Evolutionary conservation across 2,797 vertebrate species (phyloP).

Genomic region (Eremophila alpestris): DNA sequence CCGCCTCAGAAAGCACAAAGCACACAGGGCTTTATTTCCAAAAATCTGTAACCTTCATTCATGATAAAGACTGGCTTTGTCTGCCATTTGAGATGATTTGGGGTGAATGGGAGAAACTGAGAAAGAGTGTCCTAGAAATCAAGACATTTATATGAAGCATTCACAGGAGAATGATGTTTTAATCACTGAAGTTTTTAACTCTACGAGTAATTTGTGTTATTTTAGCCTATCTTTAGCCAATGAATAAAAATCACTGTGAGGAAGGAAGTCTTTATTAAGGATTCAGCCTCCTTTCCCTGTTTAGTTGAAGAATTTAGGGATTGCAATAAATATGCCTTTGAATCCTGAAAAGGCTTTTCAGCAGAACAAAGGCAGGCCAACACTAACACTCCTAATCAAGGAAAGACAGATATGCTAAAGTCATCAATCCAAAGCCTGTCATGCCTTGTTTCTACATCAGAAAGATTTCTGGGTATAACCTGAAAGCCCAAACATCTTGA

Average conservation of each 20-base stretch:
- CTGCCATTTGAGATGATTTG: neutral
- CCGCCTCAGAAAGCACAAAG: neutral
- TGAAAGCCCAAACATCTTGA: neutral
- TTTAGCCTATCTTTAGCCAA: conserved; percentile 42
- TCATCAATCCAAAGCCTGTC: neutral
- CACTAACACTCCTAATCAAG: neutral
- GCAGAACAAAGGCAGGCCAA: neutral
- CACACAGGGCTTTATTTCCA: neutral
- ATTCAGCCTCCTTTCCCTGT: neutral
- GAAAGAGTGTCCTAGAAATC: neutral
- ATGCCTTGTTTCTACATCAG: neutral
- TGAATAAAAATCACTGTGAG: neutral
- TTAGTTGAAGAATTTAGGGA: conserved; percentile 15
- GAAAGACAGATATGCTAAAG: neutral
- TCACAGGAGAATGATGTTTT: neutral
- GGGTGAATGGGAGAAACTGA: neutral
- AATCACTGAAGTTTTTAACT: neutral
- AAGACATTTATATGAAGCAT: neutral
- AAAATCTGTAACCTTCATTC: neutral
- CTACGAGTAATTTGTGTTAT: neutral
- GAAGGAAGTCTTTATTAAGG: conserved; percentile 43
- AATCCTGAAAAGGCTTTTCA: conserved; percentile 1
- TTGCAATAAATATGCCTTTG: neutral
- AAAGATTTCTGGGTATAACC: neutral
- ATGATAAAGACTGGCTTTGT: neutral